phyloP scores from a whole-genome alignment of 2,113 vertebrate genomes.

The Sebastes schlegelii region DNA sequence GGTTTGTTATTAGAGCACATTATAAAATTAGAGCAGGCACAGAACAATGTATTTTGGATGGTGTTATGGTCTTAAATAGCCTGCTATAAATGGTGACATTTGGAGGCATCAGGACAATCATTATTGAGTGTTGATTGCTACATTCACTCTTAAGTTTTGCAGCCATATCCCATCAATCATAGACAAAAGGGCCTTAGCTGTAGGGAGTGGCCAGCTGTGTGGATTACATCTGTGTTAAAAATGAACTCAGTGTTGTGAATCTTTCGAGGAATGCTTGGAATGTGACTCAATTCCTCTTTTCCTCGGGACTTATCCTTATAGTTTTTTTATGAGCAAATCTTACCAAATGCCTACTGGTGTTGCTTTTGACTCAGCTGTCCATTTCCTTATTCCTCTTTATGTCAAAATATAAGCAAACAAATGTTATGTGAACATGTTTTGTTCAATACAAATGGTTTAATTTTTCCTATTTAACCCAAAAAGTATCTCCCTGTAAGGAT shows the following conservation, averaged over 20 bases:
- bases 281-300: not conserved
- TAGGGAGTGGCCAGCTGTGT: not conserved
- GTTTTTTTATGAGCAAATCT: not conserved
- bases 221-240: slow-evolving; percentile 15
- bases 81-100: not conserved
- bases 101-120: not conserved
- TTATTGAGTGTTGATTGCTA: not conserved
- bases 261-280: slow-evolving; percentile 22
- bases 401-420: slow-evolving; percentile 4
- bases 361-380: not conserved
- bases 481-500: not conserved
- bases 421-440: not conserved
- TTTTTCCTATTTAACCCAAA: not conserved
- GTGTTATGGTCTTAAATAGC: not conserved
- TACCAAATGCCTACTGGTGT: not conserved
- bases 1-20: not conserved
- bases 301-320: not conserved
- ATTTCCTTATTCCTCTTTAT: not conserved
- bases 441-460: not conserved
- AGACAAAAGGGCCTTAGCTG: not conserved
- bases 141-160: not conserved
- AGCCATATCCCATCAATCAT: not conserved
- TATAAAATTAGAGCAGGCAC: slow-evolving; percentile 2
- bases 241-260: slow-evolving; percentile 10
- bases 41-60: not conserved